Evolutionary conservation across 2,888 invertebrate genomes (phyloP), one percentile per base, ranked within the genome.

Genomic region (Alentia gelatinosa): DNA sequence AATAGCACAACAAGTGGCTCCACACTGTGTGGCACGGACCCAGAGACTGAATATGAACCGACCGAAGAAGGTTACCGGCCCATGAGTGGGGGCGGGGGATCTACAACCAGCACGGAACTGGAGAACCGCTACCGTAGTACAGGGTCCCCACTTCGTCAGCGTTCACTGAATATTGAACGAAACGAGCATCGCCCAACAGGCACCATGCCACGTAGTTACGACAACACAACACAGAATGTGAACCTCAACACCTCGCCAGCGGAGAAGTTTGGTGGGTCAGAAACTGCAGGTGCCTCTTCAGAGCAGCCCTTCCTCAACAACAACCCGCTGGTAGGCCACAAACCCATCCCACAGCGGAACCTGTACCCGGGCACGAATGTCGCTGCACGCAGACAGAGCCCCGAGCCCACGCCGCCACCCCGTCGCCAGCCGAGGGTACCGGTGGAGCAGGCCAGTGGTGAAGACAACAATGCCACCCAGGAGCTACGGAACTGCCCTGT

Each of bases 401-500:
- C 42, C 5, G 83, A 83, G 26, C 75, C 74, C 37, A 35, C 37
- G 33, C 74, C 42, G 0, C 79, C 90, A 0, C 79, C 90, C 30
- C 79, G 50, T 9, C 37, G 83, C 23, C 7, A 33, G n/a, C 26
- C 50, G 23, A 15, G 42, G 56, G 37, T 26, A 23, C 50, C 79
- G 7, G 40, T 68, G 4, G 68, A 68, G 42, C 50, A 42, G 42
- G 26, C 47, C 4, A 79, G 75, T 40, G 83, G 75, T 19, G 47
- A 79, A 26, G 90, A 90, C 9, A 23, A 23, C 0, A 26, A 0
- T 0, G n/a, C 30, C 1, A n/a, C 50, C n/a, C 74, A 30, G 0
- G 68, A 40, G 63, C 50, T 56, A n/a, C 15, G 90, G 26, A 84
- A 68, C 40, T 95, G 95, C 89, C 95, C 94, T 7, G 93, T 94